Evolutionary conservation across 2,797 vertebrate genomes (phyloP).

Genomic region (Aulostomus chinensis): DNA sequence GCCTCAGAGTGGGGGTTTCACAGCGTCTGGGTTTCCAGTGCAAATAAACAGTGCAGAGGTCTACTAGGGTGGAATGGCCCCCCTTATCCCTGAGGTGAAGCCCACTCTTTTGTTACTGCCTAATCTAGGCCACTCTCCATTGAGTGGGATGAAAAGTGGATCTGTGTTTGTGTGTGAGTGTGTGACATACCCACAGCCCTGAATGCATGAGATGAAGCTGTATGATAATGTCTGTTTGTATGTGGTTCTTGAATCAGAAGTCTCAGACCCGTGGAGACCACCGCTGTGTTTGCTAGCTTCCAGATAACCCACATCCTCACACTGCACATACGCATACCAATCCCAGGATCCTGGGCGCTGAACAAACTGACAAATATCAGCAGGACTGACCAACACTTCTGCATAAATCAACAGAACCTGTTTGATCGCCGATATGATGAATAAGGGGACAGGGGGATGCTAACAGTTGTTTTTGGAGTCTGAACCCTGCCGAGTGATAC

Average conservation of each 20-base stretch:
- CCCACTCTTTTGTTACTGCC: constrained; percentile 80
- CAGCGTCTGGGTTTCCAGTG: constrained; percentile 82
- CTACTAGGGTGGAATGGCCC: constrained; percentile 70
- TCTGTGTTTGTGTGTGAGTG: constrained; percentile 52
- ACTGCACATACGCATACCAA: constrained; percentile 50
- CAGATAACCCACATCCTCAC: constrained; percentile 70
- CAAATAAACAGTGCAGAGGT: constrained; percentile 84
- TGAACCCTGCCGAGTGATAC: no score
- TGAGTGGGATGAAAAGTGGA: constrained; percentile 72
- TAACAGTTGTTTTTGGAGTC: no score
- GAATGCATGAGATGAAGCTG: constrained; percentile 66
- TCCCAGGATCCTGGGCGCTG: constrained; percentile 45
- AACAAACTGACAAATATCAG: constrained; percentile 56
- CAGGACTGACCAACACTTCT: constrained; percentile 30
- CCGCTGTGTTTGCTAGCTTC: constrained; percentile 64
- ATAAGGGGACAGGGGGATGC: no score
- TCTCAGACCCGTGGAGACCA: constrained; percentile 47
- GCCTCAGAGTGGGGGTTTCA: constrained; percentile 79
- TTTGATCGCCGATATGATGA: no score
- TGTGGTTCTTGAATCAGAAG: constrained; percentile 62
- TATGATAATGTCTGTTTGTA: constrained; percentile 62
- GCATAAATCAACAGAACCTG: constrained; percentile 45
- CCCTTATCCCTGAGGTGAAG: constrained; percentile 71
- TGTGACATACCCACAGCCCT: constrained; percentile 30
- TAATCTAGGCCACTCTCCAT: constrained; percentile 74